Conservation (phyloP, 2,113 vertebrate genomes). For the Puma concolor region DNA sequence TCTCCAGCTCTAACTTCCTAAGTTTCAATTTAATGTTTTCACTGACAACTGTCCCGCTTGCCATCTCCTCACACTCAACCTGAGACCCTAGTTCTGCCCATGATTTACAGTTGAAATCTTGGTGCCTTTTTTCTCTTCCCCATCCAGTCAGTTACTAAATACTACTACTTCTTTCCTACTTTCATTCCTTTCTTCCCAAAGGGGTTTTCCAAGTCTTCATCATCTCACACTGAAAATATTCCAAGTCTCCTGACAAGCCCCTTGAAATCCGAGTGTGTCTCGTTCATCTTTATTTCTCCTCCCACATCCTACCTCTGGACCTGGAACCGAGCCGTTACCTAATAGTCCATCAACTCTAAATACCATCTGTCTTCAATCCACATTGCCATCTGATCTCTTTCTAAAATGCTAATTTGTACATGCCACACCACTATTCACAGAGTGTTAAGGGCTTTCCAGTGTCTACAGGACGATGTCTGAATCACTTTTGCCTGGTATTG, state of each 20-base stretch:
- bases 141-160: neutral
- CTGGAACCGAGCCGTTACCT: neutral
- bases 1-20: neutral
- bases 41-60: neutral
- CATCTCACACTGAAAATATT: neutral
- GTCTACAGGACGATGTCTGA: neutral
- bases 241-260: neutral
- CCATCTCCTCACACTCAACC: neutral
- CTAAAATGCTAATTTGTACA: slow-evolving; percentile 3
- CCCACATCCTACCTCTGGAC: neutral
- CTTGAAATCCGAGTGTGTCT: neutral
- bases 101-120: neutral
- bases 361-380: neutral
- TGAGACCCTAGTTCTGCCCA: neutral
- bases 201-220: neutral
- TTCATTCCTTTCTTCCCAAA: neutral
- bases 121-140: neutral
- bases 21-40: neutral
- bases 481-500: neutral
- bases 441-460: neutral
- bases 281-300: neutral
- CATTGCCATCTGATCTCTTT: neutral
- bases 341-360: neutral
- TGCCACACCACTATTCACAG: neutral
- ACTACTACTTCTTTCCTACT: neutral